phyloP scores from a whole-genome alignment of 2,888 invertebrate genomes.

The Octonoba sinensis region DNA sequence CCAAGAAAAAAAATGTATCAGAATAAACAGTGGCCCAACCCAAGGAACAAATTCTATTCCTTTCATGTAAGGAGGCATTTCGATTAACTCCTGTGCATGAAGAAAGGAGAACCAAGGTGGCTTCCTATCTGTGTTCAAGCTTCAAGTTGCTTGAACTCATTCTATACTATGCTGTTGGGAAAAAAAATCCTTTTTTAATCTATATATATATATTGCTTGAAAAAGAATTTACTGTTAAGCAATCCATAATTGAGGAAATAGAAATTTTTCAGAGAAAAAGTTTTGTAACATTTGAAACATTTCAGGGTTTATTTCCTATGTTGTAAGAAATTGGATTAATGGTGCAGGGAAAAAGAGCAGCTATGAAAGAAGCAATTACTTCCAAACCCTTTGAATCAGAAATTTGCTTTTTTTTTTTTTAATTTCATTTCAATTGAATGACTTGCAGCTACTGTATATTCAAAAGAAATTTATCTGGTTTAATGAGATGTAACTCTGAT shows the following conservation, averaged over 20 bases:
- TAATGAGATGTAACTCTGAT: slow-evolving; percentile 21
- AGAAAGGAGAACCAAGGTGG: slow-evolving; percentile 12
- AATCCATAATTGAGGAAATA: slow-evolving; percentile 22
- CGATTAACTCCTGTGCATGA: slow-evolving; percentile 19
- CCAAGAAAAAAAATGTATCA: slow-evolving; percentile 33
- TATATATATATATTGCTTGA: slow-evolving; percentile 56
- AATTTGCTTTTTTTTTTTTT: slow-evolving; percentile 18
- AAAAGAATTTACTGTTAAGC: slow-evolving; percentile 38
- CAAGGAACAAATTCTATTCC: slow-evolving; percentile 37
- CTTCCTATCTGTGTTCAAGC: slow-evolving; percentile 56
- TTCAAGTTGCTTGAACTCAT: slow-evolving; percentile 44
- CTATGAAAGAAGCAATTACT: slow-evolving; percentile 35
- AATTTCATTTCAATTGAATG: slow-evolving; percentile 39
- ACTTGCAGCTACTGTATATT: slow-evolving; percentile 55
- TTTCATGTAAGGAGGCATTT: slow-evolving; percentile 44
- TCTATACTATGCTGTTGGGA: slow-evolving; percentile 50
- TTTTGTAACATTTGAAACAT: slow-evolving; percentile 53
- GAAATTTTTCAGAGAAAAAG: slow-evolving; percentile 28
- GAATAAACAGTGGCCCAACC: slow-evolving; percentile 40
- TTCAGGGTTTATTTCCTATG: slow-evolving; percentile 44
- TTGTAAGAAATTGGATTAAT: slow-evolving; percentile 36
- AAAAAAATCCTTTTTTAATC: slow-evolving; percentile 44
- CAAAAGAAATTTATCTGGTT: slow-evolving; percentile 20
- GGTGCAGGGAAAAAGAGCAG: slow-evolving; percentile 46
- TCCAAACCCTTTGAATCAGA: slow-evolving; percentile 24